Conservation (phyloP, 2,797 vertebrate species). For the Neomorphus geoffroyi region DNA sequence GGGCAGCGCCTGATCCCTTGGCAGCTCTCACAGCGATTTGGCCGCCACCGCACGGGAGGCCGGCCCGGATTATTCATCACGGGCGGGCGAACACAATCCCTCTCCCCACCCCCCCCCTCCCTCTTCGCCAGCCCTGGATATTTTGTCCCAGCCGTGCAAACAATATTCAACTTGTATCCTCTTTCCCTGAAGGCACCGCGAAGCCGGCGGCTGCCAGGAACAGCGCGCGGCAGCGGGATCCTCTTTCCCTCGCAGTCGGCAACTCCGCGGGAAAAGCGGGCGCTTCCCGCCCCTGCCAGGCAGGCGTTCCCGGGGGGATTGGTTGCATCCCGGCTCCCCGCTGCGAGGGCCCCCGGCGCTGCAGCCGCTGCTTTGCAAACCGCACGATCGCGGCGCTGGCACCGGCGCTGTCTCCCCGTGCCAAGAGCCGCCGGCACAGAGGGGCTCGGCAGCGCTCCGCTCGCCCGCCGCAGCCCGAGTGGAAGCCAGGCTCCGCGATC, state of each 20-base stretch:
- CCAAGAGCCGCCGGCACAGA: constrained; percentile 47
- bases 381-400: constrained; percentile 1
- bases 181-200: constrained; percentile 26
- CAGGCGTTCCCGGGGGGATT: not conserved
- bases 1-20: constrained; percentile 17
- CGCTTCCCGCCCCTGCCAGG: not conserved
- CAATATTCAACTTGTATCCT: constrained; percentile 15
- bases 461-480: not conserved
- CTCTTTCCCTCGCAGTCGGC: not conserved
- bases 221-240: constrained; percentile 7
- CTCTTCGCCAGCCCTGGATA: not conserved
- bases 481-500: not conserved
- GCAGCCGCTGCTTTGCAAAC: constrained; percentile 13
- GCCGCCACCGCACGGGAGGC: not conserved
- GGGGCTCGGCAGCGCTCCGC: constrained; percentile 2
- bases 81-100: not conserved
- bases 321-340: not conserved
- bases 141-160: constrained; percentile 9
- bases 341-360: not conserved
- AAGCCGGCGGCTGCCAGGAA: constrained; percentile 20
- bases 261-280: not conserved
- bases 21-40: not conserved
- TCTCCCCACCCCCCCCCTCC: not conserved
- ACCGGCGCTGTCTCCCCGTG: not conserved
- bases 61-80: constrained; percentile 14